phyloP scores from a whole-genome alignment of 2,797 vertebrate species.

The Falco berigora region DNA sequence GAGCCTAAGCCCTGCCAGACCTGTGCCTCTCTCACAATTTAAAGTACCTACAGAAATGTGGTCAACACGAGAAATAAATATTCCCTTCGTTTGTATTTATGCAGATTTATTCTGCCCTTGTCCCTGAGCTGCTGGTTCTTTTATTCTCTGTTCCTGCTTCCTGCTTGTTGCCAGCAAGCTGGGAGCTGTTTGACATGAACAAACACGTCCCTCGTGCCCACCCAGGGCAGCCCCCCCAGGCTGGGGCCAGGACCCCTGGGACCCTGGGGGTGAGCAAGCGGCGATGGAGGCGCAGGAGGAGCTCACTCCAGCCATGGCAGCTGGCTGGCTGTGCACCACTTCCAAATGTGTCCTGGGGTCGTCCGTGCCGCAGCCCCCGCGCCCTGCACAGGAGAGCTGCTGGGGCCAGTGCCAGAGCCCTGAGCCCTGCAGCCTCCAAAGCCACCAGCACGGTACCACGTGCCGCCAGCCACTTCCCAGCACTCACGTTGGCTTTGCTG shows the following conservation, averaged over 20 bases:
- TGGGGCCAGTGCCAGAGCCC: not conserved
- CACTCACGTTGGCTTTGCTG: accelerated
- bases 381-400: not conserved
- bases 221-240: accelerated
- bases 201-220: not conserved
- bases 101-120: conserved; percentile 43
- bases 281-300: not conserved
- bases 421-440: not conserved
- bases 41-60: not conserved
- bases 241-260: not conserved
- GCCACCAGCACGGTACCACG: accelerated
- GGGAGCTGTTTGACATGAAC: conserved; percentile 5
- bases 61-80: not conserved
- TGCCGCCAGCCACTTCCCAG: not conserved
- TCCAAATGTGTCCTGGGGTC: accelerated
- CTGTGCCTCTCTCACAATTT: accelerated
- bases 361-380: not conserved
- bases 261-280: accelerated
- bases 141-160: not conserved
- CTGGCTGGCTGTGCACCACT: not conserved
- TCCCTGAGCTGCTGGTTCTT: not conserved
- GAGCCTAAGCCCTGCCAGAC: not conserved
- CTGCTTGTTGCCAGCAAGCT: not conserved
- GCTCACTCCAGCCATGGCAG: accelerated
- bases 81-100: conserved; percentile 10